These are phyloP conservation scores for Perognathus longimembris DNA, from an alignment of 2,113 vertebrate species.

Conservation along the genomic window DNA sequence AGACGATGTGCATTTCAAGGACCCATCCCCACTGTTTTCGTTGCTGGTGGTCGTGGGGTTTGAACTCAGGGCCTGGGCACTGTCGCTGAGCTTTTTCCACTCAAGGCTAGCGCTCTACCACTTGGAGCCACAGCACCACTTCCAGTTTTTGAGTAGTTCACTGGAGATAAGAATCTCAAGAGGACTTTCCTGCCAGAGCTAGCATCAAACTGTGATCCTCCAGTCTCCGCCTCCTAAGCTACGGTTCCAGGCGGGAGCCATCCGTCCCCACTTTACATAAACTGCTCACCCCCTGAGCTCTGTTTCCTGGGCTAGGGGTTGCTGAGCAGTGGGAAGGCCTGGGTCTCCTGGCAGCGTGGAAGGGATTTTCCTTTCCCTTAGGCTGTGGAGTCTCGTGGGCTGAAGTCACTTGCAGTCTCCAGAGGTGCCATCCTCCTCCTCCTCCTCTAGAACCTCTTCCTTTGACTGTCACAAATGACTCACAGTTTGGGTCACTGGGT, in stretches of 20 bases:
- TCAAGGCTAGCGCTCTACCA: too few species aligned
- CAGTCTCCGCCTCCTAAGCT: too few species aligned
- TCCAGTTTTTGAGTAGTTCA: too few species aligned
- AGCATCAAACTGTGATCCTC: too few species aligned
- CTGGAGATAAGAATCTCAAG: too few species aligned
- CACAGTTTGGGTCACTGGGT: neutral
- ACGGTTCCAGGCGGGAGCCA: too few species aligned
- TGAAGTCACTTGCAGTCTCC: neutral
- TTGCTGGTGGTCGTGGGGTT: too few species aligned
- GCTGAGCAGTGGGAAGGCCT: accelerated
- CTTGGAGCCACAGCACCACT: too few species aligned
- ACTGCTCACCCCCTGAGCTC: neutral
- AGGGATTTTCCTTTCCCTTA: neutral
- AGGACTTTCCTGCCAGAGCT: too few species aligned
- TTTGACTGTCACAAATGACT: neutral
- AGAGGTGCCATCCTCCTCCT: neutral
- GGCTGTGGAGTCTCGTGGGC: neutral
- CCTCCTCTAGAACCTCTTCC: too few species aligned
- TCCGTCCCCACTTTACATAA: neutral
- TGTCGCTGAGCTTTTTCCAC: too few species aligned
- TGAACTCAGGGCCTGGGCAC: too few species aligned
- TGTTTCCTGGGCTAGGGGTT: neutral
- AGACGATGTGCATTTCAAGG: neutral
- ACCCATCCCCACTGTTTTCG: neutral
- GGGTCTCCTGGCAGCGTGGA: neutral